phyloP scores from a whole-genome alignment of 1,140 invertebrate species.

The Goniozus legneri region DNA sequence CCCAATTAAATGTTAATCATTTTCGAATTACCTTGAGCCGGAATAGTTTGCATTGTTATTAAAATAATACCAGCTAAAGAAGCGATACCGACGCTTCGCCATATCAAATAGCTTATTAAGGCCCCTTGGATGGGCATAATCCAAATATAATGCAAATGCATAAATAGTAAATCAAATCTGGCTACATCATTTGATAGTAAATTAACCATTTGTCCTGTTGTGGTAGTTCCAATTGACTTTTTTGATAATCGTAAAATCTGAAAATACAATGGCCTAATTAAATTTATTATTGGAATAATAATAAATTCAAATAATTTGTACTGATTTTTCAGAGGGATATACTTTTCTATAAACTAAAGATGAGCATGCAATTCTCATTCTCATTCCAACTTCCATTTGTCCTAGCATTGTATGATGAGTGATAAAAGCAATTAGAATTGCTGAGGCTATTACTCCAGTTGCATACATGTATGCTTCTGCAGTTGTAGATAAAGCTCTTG shows the following conservation, averaged over 20 bases:
- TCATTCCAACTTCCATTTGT: constrained; percentile 54
- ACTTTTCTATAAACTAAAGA: constrained; percentile 60
- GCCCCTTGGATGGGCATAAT: constrained; percentile 71
- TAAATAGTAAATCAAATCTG: constrained; percentile 52
- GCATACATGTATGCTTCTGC: constrained; percentile 51
- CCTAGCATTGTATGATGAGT: constrained; percentile 48
- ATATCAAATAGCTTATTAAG: constrained; percentile 63
- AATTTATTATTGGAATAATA: constrained; percentile 9
- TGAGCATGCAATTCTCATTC: constrained; percentile 54
- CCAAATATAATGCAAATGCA: constrained; percentile 63
- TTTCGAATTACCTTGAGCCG: constrained; percentile 59
- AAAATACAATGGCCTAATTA: constrained; percentile 1
- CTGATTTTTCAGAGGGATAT: constrained; percentile 13
- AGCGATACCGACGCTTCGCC: constrained; percentile 58
- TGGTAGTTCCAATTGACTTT: constrained; percentile 58
- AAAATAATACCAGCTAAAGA: constrained; percentile 61
- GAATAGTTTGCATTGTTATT: constrained; percentile 61
- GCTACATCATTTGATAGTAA: constrained; percentile 79
- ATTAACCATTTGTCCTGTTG: constrained; percentile 82
- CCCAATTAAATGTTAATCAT: background rate
- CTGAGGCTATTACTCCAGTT: constrained; percentile 44
- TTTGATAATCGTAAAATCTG: constrained; percentile 45
- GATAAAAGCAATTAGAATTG: constrained; percentile 43
- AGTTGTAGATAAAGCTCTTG: constrained; percentile 31
- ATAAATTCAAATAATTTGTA: background rate